These are phyloP conservation scores for Coreoperca whiteheadi DNA, from an alignment of 2,113 vertebrate species.

Conservation along the genomic window DNA sequence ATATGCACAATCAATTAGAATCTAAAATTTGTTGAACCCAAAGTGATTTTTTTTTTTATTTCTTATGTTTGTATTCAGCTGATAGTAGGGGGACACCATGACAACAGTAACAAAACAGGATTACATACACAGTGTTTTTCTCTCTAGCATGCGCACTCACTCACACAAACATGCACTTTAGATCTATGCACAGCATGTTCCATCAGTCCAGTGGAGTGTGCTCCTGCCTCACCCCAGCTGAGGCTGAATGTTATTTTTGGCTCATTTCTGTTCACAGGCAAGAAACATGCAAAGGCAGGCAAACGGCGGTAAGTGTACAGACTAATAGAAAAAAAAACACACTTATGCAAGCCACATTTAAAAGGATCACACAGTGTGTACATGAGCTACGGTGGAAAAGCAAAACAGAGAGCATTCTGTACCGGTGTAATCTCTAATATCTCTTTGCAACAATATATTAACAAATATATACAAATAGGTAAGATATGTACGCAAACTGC, in stretches of 20 bases:
- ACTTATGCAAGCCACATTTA: constrained; percentile 9
- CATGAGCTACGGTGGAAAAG: constrained; percentile 12
- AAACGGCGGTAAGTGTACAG: constrained; percentile 19
- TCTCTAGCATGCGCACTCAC: background rate
- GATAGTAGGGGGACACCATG: constrained; percentile 39
- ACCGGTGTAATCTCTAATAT: background rate
- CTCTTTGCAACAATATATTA: background rate
- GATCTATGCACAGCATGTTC: constrained; percentile 67
- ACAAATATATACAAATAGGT: background rate
- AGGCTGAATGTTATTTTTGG: constrained; percentile 79
- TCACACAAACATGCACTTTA: constrained; percentile 56
- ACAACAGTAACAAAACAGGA: constrained; percentile 32
- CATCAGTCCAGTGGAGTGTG: constrained; percentile 70
- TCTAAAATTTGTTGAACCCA: background rate
- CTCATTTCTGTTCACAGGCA: constrained; percentile 74
- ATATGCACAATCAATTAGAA: background rate
- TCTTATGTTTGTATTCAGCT: constrained; percentile 11
- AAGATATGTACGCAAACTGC: background rate
- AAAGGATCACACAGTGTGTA: background rate
- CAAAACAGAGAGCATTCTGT: constrained; percentile 2
- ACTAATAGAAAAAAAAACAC: background rate
- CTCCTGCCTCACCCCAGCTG: constrained; percentile 60
- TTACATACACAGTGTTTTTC: constrained; percentile 23
- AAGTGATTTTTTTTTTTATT: constrained; percentile 10
- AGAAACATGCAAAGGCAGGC: constrained; percentile 51